Evolutionary conservation across 2,888 invertebrate genomes (phyloP), one percentile per base, ranked within the genome.

Genomic region (Brenthis hecate): DNA sequence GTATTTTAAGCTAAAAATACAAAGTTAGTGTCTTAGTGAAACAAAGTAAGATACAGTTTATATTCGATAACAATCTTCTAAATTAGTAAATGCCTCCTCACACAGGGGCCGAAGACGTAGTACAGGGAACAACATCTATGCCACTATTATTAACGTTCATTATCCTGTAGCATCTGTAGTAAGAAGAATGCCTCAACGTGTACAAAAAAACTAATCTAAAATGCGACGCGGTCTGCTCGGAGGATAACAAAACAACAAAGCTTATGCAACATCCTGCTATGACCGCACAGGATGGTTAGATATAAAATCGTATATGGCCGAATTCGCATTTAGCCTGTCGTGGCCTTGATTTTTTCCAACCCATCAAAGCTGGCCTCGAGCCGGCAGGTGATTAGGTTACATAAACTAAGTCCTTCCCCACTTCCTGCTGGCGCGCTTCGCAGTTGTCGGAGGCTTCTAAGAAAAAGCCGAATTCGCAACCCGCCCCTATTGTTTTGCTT

Each of bases 341-440:
- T 89, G 85, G 84, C 92, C 92, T 92, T 92, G 91, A 85, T 90
- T 90, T 91, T 89, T 91, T 89, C 84, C 86, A 82, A 85, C 85
- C 76, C 80, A 80, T 76, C 80, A 80, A 78, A 78, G 72, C 81
- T 88, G 88, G 86, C 89, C 90, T 88, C 87, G 87, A 85, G 81
- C 82, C 76, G 85, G 89, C 91, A 92, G 92, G 92, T 92, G 92
- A 92, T 92, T 92, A 90, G 88, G 90, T 92, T 92, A 92, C 92
- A 91, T 91, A 92, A 91, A 90, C 90, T 90, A 85, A 87, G 87
- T 81, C 86, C 88, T 85, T 86, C 91, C 89, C 91, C 83, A 91
- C 90, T 92, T 92, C 92, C 92, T 91, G 91, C 86, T 88, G 84
- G 85, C 87, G 85, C 88, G 90, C 83, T 87, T 83, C 85, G 89